Evolutionary conservation across 1,140 invertebrate genomes (phyloP), one percentile per base, ranked within the genome.

Genomic region (Acromyrmex charruanus): DNA sequence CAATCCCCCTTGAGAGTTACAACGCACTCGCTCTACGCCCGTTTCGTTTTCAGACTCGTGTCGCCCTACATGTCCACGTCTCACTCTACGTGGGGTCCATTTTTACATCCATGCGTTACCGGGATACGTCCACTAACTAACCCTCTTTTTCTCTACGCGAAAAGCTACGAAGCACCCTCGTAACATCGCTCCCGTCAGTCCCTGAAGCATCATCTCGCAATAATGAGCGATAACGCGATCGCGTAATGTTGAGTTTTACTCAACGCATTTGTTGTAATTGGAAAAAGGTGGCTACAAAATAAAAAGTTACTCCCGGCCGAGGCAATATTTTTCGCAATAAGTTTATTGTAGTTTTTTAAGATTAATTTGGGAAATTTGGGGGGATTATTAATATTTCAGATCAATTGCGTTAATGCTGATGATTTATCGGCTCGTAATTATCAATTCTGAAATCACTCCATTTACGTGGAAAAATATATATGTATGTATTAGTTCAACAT

Each of bases 1-100:
- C 90, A 87, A 93, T 92, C 86, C 89, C 92, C 91, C 89, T 44
- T 81, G 92, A 91, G 92, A 89, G 84, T 90, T 89, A 88, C 88
- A 86, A 87, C 77, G 87, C 79, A 59, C 58, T 77, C 85, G 74
- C 86, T 51, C 75, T 25, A 35, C 63, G 28, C 69, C 80, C 84
- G 89, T 90, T 90, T 90, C 89, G 88, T 87, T 90, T 90, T 69
- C 69, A 84, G 61, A 39, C 77, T 63, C 66, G 14, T 51, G 53
- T 63, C 74, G 44, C 89, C 28, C 77, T 16, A 25, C 28, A 21
- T 63, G 79, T 71, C 39, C 53, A 51, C 10, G 39, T 69, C 71
- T 58, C 82, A 35, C 49, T 44, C 51, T 55, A 25, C 51, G 21
- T 4, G 39, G 49, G 6, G 49, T 49, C 55, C 49, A 25, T 86